A percentile compares a stretch with the other conserved stretches of the same genome.
phyloP scores from a whole-genome alignment of 2,797 vertebrate genomes.

The Potorous gilbertii region DNA sequence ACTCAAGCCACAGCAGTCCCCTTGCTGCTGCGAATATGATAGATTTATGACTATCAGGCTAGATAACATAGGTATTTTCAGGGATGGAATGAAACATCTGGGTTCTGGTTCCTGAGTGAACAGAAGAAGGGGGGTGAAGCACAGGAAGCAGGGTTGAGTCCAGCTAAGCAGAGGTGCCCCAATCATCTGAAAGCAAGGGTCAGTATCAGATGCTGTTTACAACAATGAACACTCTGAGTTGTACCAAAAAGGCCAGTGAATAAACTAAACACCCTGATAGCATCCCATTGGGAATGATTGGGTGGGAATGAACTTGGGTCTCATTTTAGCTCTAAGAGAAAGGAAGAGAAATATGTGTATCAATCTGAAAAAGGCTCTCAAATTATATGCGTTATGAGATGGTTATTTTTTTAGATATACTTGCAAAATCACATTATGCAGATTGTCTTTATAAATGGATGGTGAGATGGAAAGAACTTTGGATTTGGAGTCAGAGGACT shows the following conservation, averaged over 20 bases:
- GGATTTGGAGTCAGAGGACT: background rate
- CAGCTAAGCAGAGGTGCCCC: background rate
- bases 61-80: background rate
- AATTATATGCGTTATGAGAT: background rate
- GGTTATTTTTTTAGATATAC: background rate
- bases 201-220: background rate
- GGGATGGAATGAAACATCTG: background rate
- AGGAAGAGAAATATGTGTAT: background rate
- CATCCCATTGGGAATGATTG: background rate
- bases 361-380: background rate
- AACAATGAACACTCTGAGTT: background rate
- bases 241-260: background rate
- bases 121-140: background rate
- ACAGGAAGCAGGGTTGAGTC: background rate
- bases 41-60: background rate
- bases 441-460: background rate
- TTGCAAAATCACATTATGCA: background rate
- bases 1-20: background rate
- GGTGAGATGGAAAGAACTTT: background rate
- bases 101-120: background rate
- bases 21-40: background rate
- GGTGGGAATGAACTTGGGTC: background rate
- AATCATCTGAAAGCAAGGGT: background rate
- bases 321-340: background rate
- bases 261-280: background rate